Base-by-base conservation (phyloP, 2,797 vertebrate genomes). In the Clarias pachynema region DNA sequence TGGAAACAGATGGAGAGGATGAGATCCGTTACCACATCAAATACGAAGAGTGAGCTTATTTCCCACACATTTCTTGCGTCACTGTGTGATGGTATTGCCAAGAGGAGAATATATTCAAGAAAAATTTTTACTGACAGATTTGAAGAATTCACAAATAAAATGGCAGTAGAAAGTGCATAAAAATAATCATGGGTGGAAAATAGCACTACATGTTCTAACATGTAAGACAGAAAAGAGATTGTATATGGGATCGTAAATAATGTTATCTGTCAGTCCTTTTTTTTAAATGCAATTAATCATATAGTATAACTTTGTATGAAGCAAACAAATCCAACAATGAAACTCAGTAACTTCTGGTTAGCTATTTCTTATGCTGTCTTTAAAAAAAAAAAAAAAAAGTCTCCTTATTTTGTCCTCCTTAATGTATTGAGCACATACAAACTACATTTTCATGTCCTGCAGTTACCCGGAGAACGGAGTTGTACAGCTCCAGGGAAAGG, bases 401-500 rank as follows among this genome's bases (percentile, higher is more conserved):
- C 44, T 18, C 18, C 65, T 68, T 18, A 31, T 20, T 31, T 34
- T 29, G 1, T 4, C 31, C 2, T 34, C 66, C 26, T 53, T 74
- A 18, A 34, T 59, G 74, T 22, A 56, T 26, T 57, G 53, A 57
- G 26, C 29, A 1, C 26, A 60, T 37, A 40, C 75, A 60, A 59
- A 78, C 29, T 31, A 0, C 31, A 26, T 73, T 20, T 87, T 62
- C 63, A 1, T 88, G 84, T 29, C 37, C 53, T 84, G 20, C 86
- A 99, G 98, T 89, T 99, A 99, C 73, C 97, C 98, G 12, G 98
- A 99, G 93, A 97, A 97, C 0, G 98, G 97, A 0, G 95, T 96
- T 83, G 97, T 97, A 74, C 92, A 94, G 84, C 88, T 99, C 93
- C 93, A 91, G 37, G 93, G 90, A 0, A 95, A 93, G 12, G 95